Evolutionary conservation across 2,797 vertebrate species (phyloP), one percentile per base, ranked within the genome.

Genomic region (Typhlichthys subterraneus): DNA sequence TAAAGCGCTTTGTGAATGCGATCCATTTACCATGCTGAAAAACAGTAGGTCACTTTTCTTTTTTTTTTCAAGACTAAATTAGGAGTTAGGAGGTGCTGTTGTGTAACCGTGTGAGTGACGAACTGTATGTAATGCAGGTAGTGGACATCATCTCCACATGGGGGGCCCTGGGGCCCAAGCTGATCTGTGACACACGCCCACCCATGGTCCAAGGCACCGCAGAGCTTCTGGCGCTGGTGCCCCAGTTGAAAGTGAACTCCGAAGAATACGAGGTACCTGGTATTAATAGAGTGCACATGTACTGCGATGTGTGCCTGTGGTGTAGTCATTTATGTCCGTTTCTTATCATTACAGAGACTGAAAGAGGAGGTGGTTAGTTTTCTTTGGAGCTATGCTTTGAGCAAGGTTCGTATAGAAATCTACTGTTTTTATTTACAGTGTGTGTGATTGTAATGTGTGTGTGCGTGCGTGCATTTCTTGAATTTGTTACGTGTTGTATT

Each of bases 141-240:
- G 96, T 99, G 77, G 97, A 98, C 49, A 93, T 99, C 6, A 85
- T 93, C 46, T 98, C 97, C 1, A 94, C 94, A 0, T 99, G 97
- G 97, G 93, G 83, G 66, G 93, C 91, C 4, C 91, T 99, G 1
- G 95, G 94, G 4, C 93, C 95, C 2, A 92, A 93, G 70, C 85
- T 99, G 74, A 91, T 89, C 53, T 92, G 90, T 53, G 96, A 99
- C 73, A 89, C 81, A 0, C 94, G 96, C 66, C 94, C 95, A 0
- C 85, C 93, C 45, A 91, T 98, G 84, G 72, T 98, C 69, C 94
- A 92, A 89, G 91, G 89, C 0, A 70, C 94, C 3, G 92, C 94
- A 51, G 94, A 97, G 51, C 85, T 99, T 1, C 93, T 99, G 87
- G 90, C 95, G 15, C 87, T 98, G 70, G 92, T 98, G 73, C 96